Conservation (phyloP, 2,888 invertebrate species). For the Pseudococcus jackbeardsleyi region DNA sequence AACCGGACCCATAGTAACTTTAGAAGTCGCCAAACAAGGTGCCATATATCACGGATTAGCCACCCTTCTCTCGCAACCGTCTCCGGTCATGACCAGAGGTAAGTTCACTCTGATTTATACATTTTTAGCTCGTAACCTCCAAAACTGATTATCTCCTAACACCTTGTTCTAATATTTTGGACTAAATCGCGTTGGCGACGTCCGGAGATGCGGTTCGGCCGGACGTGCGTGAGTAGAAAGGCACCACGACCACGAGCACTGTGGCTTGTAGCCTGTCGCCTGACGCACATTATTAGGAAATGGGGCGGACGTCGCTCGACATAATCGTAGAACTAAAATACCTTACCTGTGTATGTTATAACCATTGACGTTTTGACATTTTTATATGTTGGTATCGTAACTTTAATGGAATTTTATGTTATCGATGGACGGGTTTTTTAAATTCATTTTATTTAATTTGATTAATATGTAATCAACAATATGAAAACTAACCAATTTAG, state of each 20-base stretch:
- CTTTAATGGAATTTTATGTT: not conserved
- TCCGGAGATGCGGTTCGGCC: not conserved
- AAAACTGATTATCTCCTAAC: not conserved
- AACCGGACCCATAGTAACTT: conserved; percentile 91
- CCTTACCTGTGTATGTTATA: not conserved
- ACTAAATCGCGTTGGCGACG: not conserved
- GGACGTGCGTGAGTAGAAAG: conserved; percentile 25
- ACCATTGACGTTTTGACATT: not conserved
- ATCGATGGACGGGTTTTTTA: not conserved
- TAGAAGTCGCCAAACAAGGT: conserved; percentile 98
- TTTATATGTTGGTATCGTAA: not conserved
- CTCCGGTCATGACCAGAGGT: conserved; percentile 85
- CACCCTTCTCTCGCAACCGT: conserved; percentile 91
- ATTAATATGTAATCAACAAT: not conserved
- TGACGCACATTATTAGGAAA: not conserved
- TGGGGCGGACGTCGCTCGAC: not conserved
- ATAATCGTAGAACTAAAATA: not conserved
- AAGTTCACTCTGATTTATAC: conserved; percentile 67
- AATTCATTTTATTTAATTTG: not conserved
- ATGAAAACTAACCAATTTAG: not conserved
- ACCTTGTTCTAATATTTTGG: not conserved
- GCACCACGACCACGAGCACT: conserved; percentile 37
- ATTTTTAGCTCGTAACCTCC: not conserved
- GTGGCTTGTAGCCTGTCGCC: conserved; percentile 20
- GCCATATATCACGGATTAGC: conserved; percentile 97